These are phyloP conservation scores for Muscicapa striata DNA, from an alignment of 2,797 vertebrate species.

Conservation along the genomic window DNA sequence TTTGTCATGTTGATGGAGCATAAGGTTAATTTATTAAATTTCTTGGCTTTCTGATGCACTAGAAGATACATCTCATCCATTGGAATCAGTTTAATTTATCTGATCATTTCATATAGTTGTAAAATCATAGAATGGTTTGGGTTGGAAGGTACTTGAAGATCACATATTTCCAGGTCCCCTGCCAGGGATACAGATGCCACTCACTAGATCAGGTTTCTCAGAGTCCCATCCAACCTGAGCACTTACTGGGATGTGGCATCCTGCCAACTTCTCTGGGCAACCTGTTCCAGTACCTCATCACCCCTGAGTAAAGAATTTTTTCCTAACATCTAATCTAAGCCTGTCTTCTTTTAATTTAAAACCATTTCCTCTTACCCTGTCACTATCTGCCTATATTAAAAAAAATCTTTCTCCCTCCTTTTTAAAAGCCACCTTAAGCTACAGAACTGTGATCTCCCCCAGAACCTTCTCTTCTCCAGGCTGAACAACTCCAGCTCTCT, in stretches of 20 bases:
- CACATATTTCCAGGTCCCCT: neutral
- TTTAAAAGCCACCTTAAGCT: neutral
- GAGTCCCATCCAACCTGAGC: neutral
- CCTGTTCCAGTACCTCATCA: neutral
- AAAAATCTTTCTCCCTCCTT: neutral
- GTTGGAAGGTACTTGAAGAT: neutral
- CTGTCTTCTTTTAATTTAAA: neutral
- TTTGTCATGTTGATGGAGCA: neutral
- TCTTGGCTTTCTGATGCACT: neutral
- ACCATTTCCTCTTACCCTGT: neutral
- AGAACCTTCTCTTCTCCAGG: neutral
- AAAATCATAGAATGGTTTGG: neutral
- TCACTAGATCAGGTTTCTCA: neutral
- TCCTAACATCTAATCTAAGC: neutral
- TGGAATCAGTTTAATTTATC: neutral
- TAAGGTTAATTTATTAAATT: neutral
- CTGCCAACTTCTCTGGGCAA: neutral
- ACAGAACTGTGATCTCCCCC: neutral
- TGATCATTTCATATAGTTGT: neutral
- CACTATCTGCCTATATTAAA: neutral
- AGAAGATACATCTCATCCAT: neutral
- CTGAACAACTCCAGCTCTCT: neutral
- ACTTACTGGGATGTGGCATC: neutral
- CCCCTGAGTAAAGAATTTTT: neutral
- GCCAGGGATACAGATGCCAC: neutral